Conservation (phyloP, 2,797 vertebrate species). For the Etheostoma perlongum region DNA sequence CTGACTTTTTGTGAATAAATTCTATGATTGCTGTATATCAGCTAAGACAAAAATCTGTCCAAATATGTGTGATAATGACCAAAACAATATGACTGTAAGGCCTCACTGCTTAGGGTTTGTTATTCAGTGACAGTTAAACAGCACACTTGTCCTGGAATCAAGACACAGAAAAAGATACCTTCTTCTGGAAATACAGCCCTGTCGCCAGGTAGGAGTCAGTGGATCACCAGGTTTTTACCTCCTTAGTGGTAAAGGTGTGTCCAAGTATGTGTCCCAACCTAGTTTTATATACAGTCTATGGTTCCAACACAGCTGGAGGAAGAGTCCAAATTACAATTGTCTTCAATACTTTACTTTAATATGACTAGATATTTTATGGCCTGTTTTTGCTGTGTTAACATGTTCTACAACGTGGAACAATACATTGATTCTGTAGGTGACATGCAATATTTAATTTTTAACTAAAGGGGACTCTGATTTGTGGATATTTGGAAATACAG, state of each 20-base stretch:
- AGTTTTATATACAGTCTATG: too few relatives aligned
- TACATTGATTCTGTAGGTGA: background rate
- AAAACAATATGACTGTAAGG: constrained; percentile 29
- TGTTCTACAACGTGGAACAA: background rate
- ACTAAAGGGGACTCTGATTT: background rate
- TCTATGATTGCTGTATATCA: constrained; percentile 13
- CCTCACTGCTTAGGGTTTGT: constrained; percentile 9
- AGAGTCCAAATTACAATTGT: background rate
- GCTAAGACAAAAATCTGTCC: constrained; percentile 5
- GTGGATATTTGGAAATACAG: background rate
- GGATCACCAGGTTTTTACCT: background rate
- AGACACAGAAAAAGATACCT: background rate
- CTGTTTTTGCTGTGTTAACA: background rate
- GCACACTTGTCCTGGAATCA: constrained; percentile 6
- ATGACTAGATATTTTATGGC: background rate
- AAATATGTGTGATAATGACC: constrained; percentile 29
- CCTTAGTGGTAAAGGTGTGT: background rate
- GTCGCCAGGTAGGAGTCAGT: background rate
- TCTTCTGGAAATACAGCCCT: background rate
- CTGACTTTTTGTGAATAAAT: constrained; percentile 12
- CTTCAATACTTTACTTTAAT: background rate
- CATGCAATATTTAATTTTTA: constrained; percentile 1
- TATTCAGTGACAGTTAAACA: constrained; percentile 12
- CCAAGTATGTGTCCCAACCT: background rate
- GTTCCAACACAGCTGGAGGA: too few relatives aligned